phyloP scores from a whole-genome alignment of 1,140 invertebrate species.

The Acromyrmex charruanus region DNA sequence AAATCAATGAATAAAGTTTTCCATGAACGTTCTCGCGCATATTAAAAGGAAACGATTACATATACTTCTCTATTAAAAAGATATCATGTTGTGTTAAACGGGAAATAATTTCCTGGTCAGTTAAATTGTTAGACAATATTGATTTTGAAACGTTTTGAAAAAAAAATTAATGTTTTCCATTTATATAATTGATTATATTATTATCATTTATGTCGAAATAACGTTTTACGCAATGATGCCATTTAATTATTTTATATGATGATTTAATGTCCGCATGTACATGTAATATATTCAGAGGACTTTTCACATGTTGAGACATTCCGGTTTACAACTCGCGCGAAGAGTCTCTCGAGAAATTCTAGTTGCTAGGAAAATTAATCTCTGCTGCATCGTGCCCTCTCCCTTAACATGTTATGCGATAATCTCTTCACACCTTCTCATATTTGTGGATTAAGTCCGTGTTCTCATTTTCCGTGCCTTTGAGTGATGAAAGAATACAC shows the following conservation, averaged over 20 bases:
- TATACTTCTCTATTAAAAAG: neutral
- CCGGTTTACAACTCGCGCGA: neutral
- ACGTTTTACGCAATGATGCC: neutral
- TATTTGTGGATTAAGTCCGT: conserved; percentile 47
- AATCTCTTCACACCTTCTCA: conserved; percentile 41
- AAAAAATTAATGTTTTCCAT: neutral
- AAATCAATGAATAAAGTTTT: neutral
- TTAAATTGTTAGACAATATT: neutral
- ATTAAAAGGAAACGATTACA: neutral
- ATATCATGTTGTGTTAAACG: neutral
- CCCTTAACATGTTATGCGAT: conserved; percentile 41
- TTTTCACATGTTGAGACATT: neutral
- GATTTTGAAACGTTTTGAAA: conserved; percentile 3
- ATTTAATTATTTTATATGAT: conserved; percentile 4
- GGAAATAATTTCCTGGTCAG: no score
- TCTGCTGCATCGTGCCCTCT: neutral
- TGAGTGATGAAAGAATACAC: conserved; percentile 36
- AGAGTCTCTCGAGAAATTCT: conserved; percentile 42
- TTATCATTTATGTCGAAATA: neutral
- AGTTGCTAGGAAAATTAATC: conserved; percentile 49
- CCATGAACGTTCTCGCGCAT: neutral
- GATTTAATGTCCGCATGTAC: neutral
- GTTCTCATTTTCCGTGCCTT: conserved; percentile 43
- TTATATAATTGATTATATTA: neutral
- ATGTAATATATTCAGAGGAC: neutral